Conservation (phyloP, 2,888 invertebrate species). For the Volucella zonaria region DNA sequence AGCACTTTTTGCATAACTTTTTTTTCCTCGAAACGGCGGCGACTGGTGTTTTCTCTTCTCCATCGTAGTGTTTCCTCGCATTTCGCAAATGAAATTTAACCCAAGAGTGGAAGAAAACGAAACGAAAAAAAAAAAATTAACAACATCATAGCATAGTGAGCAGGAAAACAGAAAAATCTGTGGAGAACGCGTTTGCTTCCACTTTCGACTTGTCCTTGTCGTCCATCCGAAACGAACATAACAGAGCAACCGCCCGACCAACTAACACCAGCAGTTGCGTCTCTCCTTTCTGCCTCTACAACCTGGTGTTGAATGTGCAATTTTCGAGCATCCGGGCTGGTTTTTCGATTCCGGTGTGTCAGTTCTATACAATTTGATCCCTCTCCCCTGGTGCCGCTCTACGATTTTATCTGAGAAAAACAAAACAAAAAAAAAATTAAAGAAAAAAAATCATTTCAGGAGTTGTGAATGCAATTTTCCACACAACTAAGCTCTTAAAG, state of each 20-base stretch:
- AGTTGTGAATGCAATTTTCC: constrained; percentile 81
- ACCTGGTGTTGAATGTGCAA: constrained; percentile 74
- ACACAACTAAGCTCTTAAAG: constrained; percentile 80
- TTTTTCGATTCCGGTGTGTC: constrained; percentile 72
- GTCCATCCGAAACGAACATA: constrained; percentile 21
- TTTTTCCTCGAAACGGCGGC: neutral
- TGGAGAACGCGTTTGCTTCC: constrained; percentile 60
- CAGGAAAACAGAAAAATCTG: constrained; percentile 47
- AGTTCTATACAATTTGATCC: constrained; percentile 41
- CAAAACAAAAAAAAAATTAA: too few relatives aligned
- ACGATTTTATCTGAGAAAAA: neutral
- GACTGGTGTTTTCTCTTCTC: too few relatives aligned
- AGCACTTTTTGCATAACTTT: constrained; percentile 34
- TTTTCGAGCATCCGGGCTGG: constrained; percentile 73
- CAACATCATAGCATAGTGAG: constrained; percentile 37
- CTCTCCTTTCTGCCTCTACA: constrained; percentile 26
- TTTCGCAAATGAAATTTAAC: constrained; percentile 53
- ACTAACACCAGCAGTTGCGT: constrained; percentile 48
- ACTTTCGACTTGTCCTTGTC: constrained; percentile 63
- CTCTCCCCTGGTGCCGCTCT: neutral
- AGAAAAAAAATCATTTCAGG: constrained; percentile 52
- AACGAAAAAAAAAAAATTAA: constrained; percentile 33
- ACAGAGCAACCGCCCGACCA: constrained; percentile 39
- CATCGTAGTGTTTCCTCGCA: neutral
- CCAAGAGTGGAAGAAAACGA: constrained; percentile 20